Percentiles rank a stretch among this genome's conserved stretches.
Conservation (phyloP, 1,140 invertebrate species). For the Gonatopus flavifemur region DNA sequence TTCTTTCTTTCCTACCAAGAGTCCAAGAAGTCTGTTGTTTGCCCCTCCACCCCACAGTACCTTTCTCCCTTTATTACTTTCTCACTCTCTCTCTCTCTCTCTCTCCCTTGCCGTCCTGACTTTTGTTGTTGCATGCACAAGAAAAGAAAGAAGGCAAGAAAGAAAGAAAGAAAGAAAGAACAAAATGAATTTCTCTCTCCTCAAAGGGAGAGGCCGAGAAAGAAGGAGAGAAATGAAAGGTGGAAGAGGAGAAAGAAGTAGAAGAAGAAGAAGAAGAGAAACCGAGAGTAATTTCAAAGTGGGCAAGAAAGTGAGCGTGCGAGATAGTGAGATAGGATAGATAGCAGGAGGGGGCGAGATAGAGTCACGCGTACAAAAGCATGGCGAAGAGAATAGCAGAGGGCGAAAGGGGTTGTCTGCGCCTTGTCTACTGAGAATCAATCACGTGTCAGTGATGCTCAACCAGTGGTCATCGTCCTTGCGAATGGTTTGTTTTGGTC, state of each 20-base stretch:
- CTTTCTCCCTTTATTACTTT: constrained; percentile 14
- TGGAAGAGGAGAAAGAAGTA: background rate
- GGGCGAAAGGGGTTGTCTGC: constrained; percentile 48
- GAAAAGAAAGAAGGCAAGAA: constrained; percentile 9
- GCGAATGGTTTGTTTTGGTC: too few relatives aligned
- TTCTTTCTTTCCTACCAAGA: constrained; percentile 3
- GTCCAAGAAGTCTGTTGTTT: too few relatives aligned
- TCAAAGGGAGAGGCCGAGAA: constrained; percentile 11
- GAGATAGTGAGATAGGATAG: constrained; percentile 21
- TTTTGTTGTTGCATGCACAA: background rate
- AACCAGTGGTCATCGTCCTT: constrained; percentile 22
- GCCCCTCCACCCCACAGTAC: background rate
- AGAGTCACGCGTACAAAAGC: constrained; percentile 13
- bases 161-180: constrained; percentile 7
- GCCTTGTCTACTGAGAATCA: constrained; percentile 52
- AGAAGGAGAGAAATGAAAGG: background rate
- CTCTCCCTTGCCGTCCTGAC: constrained; percentile 13
- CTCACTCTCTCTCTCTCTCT: constrained; percentile 20
- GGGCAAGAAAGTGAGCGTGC: constrained; percentile 11
- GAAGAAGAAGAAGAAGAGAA: constrained; percentile 3
- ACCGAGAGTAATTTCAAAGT: constrained; percentile 16
- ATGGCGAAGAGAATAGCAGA: constrained; percentile 9
- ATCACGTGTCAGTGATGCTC: constrained; percentile 47
- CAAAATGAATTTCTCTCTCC: background rate
- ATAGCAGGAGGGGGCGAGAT: constrained; percentile 23